phyloP scores from a whole-genome alignment of 2,888 invertebrate species.

The Orthonychiurus folsomi region DNA sequence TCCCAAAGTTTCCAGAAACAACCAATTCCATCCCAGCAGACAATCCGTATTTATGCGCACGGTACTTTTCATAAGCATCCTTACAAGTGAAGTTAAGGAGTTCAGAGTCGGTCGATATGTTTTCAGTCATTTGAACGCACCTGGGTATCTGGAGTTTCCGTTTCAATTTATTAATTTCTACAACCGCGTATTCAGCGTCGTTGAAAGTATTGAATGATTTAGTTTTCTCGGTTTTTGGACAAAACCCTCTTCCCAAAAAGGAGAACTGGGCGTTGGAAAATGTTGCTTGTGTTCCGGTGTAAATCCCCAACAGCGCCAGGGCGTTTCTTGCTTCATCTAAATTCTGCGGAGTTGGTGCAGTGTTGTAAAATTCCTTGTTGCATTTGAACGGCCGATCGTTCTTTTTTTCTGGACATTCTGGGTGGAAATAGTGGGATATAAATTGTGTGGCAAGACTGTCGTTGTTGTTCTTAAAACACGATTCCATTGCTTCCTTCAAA shows the following conservation, averaged over 20 bases:
- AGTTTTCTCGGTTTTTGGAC: not conserved
- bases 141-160: too few species aligned
- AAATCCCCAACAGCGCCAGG: not conserved
- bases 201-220: not conserved
- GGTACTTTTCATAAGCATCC: not conserved
- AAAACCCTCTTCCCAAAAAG: constrained; percentile 3
- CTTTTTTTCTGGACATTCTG: not conserved
- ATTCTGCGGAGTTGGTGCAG: not conserved
- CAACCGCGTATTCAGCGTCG: not conserved
- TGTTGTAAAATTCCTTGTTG: not conserved
- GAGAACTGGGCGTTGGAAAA: not conserved
- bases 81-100: not conserved
- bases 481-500: not conserved
- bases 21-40: not conserved
- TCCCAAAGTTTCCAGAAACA: not conserved
- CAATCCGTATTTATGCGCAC: not conserved
- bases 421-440: constrained; percentile 1
- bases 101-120: not conserved
- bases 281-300: not conserved
- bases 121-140: not conserved
- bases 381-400: not conserved
- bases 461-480: not conserved
- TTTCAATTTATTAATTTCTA: not conserved
- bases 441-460: constrained; percentile 3
- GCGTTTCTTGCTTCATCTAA: not conserved